Conservation (phyloP, 2,797 vertebrate genomes). For the Typhlichthys eigenmanni region DNA sequence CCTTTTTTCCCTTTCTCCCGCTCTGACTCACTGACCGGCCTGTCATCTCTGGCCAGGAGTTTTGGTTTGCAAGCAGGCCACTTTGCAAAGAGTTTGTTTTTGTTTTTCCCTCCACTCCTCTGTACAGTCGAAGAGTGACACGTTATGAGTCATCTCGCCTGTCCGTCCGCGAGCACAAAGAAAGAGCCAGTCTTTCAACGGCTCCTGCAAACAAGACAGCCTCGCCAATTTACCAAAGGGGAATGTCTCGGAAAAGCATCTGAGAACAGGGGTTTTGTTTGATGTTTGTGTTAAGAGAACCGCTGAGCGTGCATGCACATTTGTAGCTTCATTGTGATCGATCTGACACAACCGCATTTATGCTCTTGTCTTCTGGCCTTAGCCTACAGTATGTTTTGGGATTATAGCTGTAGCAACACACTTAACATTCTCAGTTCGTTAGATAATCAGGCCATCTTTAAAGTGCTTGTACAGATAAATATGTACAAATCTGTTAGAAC, state of each 20-base stretch:
- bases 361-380: not conserved
- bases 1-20: slow-evolving; percentile 34
- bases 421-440: no score
- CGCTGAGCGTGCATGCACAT: slow-evolving; percentile 39
- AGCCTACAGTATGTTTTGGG: not conserved
- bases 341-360: slow-evolving; percentile 13
- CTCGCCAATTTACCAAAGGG: slow-evolving; percentile 42
- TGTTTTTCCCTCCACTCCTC: slow-evolving; percentile 39
- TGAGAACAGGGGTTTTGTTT: slow-evolving; percentile 29
- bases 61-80: slow-evolving; percentile 36
- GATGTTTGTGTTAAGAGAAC: slow-evolving; percentile 55
- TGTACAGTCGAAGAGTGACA: slow-evolving; percentile 56
- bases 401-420: no score
- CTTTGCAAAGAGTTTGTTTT: slow-evolving; percentile 30
- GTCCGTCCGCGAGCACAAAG: slow-evolving; percentile 57
- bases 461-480: no score
- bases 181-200: slow-evolving; percentile 65
- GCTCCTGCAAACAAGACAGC: slow-evolving; percentile 55
- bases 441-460: no score
- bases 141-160: slow-evolving; percentile 61
- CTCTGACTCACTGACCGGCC: slow-evolving; percentile 27
- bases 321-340: slow-evolving; percentile 42
- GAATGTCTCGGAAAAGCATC: slow-evolving; percentile 53
- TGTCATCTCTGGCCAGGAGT: slow-evolving; percentile 41
- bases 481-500: no score